Conservation (phyloP, 2,888 invertebrate species). For the Meandrusa payeni region DNA sequence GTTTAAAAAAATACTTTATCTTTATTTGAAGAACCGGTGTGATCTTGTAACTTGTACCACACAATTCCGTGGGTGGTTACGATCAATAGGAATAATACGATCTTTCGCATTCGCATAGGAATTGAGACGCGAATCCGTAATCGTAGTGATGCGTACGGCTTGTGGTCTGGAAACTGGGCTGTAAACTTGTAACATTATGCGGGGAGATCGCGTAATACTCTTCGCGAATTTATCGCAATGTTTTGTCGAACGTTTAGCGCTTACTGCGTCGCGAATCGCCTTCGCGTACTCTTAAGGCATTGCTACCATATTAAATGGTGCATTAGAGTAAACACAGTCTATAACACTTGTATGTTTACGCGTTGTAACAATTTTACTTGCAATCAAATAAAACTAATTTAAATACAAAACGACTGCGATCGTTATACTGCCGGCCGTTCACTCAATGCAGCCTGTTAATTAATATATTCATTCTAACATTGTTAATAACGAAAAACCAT, state of each 20-base stretch:
- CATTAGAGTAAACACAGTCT: constrained; percentile 5
- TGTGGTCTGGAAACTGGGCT: constrained; percentile 31
- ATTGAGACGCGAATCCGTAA: constrained; percentile 44
- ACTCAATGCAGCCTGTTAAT: too few relatives aligned
- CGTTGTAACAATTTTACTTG: neutral
- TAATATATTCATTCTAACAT: too few relatives aligned
- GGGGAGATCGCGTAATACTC: constrained; percentile 27
- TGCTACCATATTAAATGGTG: constrained; percentile 5
- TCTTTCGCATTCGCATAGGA: constrained; percentile 51
- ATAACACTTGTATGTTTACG: neutral
- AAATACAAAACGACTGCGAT: too few relatives aligned
- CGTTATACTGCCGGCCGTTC: too few relatives aligned
- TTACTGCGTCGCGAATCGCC: constrained; percentile 25
- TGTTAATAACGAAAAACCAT: too few relatives aligned
- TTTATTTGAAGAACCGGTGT: too few relatives aligned
- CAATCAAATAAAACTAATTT: too few relatives aligned
- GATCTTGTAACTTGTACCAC: constrained; percentile 38
- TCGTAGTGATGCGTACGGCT: constrained; percentile 34
- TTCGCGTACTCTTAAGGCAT: constrained; percentile 16
- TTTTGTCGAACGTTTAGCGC: constrained; percentile 27
- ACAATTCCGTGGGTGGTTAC: constrained; percentile 52
- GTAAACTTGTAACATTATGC: constrained; percentile 37
- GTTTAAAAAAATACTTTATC: too few relatives aligned
- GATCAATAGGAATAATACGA: constrained; percentile 47
- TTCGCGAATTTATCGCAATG: constrained; percentile 27